Percentiles rank a stretch among this genome's conserved stretches.
These are phyloP conservation scores for Ophthalmolycus amberensis DNA, from an alignment of 2,113 vertebrate genomes.

Conservation along the genomic window DNA sequence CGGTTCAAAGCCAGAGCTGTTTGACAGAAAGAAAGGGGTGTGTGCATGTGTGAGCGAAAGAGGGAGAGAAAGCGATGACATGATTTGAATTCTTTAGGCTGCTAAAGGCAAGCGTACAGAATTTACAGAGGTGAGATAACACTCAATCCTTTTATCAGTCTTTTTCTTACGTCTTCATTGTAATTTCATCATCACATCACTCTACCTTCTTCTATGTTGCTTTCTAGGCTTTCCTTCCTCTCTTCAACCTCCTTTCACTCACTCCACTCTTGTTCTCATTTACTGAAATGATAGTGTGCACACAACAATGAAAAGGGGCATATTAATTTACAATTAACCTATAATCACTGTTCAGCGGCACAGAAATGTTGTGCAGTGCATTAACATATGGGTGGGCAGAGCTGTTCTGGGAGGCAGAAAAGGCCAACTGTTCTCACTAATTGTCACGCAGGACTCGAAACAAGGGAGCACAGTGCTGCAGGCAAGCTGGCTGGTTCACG, in stretches of 20 bases:
- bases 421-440: conserved; percentile 57
- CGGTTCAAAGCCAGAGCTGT: conserved; percentile 46
- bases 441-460: conserved; percentile 38
- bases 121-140: neutral
- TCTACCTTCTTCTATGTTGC: neutral
- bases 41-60: neutral
- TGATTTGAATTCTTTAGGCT: conserved; percentile 29
- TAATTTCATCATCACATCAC: neutral
- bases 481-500: conserved; percentile 11
- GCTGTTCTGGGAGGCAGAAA: conserved; percentile 42
- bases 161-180: neutral
- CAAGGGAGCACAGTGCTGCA: conserved; percentile 15
- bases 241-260: neutral
- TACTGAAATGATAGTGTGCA: conserved; percentile 23
- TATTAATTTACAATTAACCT: conserved; percentile 43
- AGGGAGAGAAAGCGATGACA: conserved; percentile 34
- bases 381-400: conserved; percentile 45
- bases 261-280: conserved; percentile 6
- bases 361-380: conserved; percentile 1
- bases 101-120: conserved; percentile 6
- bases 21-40: neutral
- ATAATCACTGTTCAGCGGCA: conserved; percentile 28
- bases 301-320: conserved; percentile 5
- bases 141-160: conserved; percentile 29
- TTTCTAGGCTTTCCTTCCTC: conserved; percentile 17